Percentiles rank a stretch among this genome's conserved stretches.
phyloP scores from a whole-genome alignment of 92 coral and sea anemone species.

The Epizoanthus stellaris region DNA sequence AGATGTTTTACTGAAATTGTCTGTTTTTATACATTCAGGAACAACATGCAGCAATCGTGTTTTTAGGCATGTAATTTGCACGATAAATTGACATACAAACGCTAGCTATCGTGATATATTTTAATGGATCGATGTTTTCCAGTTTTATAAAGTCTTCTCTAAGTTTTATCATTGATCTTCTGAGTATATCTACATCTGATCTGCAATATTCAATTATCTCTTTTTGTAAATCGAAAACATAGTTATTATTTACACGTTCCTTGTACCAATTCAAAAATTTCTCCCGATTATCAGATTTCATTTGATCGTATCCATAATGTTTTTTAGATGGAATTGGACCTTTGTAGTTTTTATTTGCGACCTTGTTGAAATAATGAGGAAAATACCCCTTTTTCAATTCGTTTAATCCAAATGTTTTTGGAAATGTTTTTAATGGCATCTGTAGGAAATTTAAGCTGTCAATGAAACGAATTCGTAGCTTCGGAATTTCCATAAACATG shows the following conservation, averaged over 20 bases:
- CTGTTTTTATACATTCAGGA: slow-evolving; percentile 36
- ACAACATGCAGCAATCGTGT: slow-evolving; percentile 42
- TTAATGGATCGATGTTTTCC: slow-evolving; percentile 3
- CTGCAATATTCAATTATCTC: not conserved
- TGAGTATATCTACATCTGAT: slow-evolving; percentile 1
- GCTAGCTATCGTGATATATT: slow-evolving; percentile 32
- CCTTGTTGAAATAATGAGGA: not conserved
- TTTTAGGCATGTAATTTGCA: slow-evolving; percentile 33
- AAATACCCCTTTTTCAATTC: not conserved
- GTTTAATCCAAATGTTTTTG: not conserved
- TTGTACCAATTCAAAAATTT: slow-evolving; percentile 3
- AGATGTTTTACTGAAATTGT: slow-evolving; percentile 32
- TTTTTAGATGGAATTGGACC: slow-evolving; percentile 7
- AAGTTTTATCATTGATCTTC: slow-evolving; percentile 2
- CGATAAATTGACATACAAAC: slow-evolving; percentile 49
- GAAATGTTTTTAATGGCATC: not conserved
- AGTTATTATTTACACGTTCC: not conserved
- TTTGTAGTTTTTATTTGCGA: not conserved
- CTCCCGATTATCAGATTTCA: not conserved
- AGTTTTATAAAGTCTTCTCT: not conserved
- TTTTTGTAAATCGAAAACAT: slow-evolving; percentile 7
- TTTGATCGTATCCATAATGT: not conserved
- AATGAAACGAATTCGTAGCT: not conserved
- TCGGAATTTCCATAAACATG: not conserved
- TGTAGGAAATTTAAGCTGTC: not conserved